A percentile compares a stretch with the other conserved stretches of the same genome.
These are phyloP conservation scores for Elymnias hypermnestra DNA, from an alignment of 1,140 invertebrate genomes.

Conservation along the genomic window DNA sequence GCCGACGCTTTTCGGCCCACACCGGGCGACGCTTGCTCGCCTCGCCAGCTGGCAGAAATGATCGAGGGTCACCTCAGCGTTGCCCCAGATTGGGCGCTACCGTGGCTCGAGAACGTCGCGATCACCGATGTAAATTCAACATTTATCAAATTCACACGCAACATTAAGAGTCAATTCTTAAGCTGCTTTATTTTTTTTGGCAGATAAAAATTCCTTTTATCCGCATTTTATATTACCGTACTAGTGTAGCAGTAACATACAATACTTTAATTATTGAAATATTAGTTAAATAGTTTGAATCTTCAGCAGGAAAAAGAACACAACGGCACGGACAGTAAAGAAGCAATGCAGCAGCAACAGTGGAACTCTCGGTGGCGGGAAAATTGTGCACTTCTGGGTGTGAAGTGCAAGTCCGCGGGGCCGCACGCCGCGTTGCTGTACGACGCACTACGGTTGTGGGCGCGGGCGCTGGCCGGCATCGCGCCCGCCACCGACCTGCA, in stretches of 20 bases:
- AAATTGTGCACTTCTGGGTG: slow-evolving; percentile 16
- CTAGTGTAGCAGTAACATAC: neutral
- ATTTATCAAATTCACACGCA: too few species aligned
- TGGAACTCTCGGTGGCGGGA: slow-evolving; percentile 22
- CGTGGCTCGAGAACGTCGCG: slow-evolving; percentile 20
- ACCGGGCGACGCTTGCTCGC: slow-evolving; percentile 19
- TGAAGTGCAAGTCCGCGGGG: slow-evolving; percentile 16
- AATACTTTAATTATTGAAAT: neutral
- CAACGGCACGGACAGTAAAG: neutral
- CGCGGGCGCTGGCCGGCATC: slow-evolving; percentile 27
- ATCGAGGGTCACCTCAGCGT: slow-evolving; percentile 34
- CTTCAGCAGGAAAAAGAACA: neutral
- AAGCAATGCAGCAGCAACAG: neutral
- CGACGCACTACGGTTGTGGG: slow-evolving; percentile 46
- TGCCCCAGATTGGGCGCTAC: slow-evolving; percentile 28
- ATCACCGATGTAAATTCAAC: too few species aligned
- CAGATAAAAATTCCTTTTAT: too few species aligned
- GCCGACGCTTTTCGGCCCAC: slow-evolving; percentile 9
- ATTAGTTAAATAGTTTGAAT: neutral
- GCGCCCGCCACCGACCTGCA: slow-evolving; percentile 47
- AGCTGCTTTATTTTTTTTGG: too few species aligned
- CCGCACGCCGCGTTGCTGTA: slow-evolving; percentile 37
- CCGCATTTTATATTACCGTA: too few species aligned
- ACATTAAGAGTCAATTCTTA: too few species aligned
- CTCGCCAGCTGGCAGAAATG: slow-evolving; percentile 23